Evolutionary conservation across 2,113 vertebrate genomes (phyloP).

Genomic region (Myodes glareolus): DNA sequence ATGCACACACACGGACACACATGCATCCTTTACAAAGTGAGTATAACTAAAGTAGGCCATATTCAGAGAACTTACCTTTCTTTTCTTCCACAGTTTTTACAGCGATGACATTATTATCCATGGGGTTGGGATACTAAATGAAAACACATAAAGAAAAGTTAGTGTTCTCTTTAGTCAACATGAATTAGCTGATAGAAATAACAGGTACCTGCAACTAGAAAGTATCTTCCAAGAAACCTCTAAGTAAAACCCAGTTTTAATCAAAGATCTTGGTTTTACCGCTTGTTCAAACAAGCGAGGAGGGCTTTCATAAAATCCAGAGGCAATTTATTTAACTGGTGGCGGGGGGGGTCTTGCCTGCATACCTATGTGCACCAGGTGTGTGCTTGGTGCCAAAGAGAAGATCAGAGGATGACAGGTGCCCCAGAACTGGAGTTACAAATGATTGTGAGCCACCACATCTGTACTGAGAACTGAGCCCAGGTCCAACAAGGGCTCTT

Average conservation of each 20-base stretch:
- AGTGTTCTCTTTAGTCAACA: background rate
- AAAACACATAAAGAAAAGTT: slow-evolving; percentile 66
- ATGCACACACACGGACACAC: background rate
- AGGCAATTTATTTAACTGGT: background rate
- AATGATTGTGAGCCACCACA: background rate
- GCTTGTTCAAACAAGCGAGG: background rate
- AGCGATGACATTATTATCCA: slow-evolving; percentile 83
- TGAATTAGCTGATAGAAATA: background rate
- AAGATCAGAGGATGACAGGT: too few species aligned
- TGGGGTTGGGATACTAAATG: slow-evolving; percentile 85
- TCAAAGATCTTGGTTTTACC: slow-evolving; percentile 11
- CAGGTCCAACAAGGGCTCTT: background rate
- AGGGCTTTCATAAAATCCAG: background rate
- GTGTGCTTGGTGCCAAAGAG: background rate
- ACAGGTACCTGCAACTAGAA: background rate
- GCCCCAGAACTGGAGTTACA: background rate
- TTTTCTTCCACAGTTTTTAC: slow-evolving; percentile 85
- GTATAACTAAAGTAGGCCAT: background rate
- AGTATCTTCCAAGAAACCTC: slow-evolving; percentile 43
- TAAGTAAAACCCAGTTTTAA: background rate
- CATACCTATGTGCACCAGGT: too few species aligned
- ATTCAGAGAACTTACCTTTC: slow-evolving; percentile 80
- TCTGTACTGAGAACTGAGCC: background rate
- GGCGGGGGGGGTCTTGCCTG: background rate
- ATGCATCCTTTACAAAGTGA: background rate